phyloP scores from a whole-genome alignment of 2,113 vertebrate species.

The Gobiocypris rarus region DNA sequence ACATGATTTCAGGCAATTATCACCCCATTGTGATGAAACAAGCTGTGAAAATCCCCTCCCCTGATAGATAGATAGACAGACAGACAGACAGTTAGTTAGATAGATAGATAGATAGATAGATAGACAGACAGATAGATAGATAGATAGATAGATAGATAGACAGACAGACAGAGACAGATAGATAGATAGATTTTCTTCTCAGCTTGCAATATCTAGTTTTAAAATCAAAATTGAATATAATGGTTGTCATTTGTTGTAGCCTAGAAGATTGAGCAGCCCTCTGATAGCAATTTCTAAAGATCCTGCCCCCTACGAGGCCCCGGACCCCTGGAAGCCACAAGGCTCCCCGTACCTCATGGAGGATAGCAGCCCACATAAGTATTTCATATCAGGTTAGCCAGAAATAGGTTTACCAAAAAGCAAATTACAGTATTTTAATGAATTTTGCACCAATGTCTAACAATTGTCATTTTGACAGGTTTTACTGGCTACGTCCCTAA shows the following conservation, averaged over 20 bases:
- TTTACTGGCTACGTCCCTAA: conserved; percentile 76
- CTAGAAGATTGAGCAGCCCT: conserved; percentile 49
- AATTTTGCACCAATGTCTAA: background rate
- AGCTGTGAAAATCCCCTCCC: background rate
- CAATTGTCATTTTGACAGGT: conserved; percentile 60
- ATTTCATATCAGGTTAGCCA: conserved; percentile 81
- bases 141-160: too few relatives aligned
- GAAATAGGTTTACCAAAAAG: background rate
- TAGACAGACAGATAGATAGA: background rate
- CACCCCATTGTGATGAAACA: background rate
- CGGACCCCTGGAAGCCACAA: conserved; percentile 48
- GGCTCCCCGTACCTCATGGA: conserved; percentile 76
- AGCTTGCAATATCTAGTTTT: background rate
- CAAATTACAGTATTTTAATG: background rate
- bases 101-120: background rate
- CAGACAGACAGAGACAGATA: too few relatives aligned
- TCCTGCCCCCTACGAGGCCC: conserved; percentile 33
- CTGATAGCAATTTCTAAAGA: conserved; percentile 55
- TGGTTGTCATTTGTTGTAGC: conserved; percentile 15
- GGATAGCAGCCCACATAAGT: conserved; percentile 75
- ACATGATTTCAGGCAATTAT: conserved; percentile 47
- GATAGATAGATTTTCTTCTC: too few relatives aligned
- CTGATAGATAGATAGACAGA: background rate
- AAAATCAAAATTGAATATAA: background rate
- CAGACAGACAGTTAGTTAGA: too few relatives aligned